Conservation (phyloP, 2,797 vertebrate species). For the Chloroceryle amazona region DNA sequence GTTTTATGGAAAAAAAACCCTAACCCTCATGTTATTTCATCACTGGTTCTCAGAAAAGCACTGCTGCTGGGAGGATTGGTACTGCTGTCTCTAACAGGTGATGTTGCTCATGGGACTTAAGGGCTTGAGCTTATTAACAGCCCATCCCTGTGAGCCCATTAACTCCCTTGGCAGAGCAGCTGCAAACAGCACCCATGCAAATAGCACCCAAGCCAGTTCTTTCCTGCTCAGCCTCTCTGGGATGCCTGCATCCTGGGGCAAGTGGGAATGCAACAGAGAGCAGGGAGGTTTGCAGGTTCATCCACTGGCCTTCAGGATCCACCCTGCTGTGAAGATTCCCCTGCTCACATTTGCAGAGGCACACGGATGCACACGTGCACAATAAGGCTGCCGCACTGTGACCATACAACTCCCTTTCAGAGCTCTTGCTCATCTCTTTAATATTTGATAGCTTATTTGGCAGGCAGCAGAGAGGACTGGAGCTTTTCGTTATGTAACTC, state of each 20-base stretch:
- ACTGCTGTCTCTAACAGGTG: accelerated
- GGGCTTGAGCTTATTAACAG: neutral
- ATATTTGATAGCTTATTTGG: constrained; percentile 57
- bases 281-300: neutral
- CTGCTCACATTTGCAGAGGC: neutral
- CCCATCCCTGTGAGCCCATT: neutral
- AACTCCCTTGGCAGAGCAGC: neutral
- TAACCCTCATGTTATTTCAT: neutral
- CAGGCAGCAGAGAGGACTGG: constrained; percentile 31
- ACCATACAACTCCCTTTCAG: neutral
- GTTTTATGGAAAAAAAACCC: neutral
- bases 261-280: neutral
- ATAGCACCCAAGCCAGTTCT: neutral
- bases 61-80: accelerated
- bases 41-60: neutral
- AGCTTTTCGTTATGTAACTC: constrained; percentile 47
- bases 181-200: neutral
- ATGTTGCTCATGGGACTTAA: accelerated
- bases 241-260: neutral
- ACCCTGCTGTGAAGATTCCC: neutral
- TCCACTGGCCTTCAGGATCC: neutral
- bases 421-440: constrained; percentile 22
- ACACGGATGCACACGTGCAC: neutral
- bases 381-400: neutral
- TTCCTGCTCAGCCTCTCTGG: neutral